These are phyloP conservation scores for Protomyctophum bolini DNA, from an alignment of 2,113 vertebrate species.

Conservation along the genomic window DNA sequence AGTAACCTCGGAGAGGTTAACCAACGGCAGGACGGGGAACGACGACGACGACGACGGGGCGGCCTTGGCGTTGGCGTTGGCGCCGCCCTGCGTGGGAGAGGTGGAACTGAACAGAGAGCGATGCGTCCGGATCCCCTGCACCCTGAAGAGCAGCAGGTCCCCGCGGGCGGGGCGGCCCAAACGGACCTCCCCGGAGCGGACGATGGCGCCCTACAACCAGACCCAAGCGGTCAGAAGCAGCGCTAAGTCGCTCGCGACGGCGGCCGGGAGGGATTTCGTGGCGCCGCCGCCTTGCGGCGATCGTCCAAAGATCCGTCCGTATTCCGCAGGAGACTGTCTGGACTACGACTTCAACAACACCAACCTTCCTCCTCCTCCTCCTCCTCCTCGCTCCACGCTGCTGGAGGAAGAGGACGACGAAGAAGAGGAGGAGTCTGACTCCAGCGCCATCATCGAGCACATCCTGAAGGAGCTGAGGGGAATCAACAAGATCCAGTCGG, in stretches of 20 bases:
- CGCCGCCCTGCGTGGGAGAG: slow-evolving; percentile 74
- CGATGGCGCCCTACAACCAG: slow-evolving; percentile 27
- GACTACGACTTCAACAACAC: slow-evolving; percentile 67
- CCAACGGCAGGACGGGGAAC: slow-evolving; percentile 59
- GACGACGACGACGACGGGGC: no score
- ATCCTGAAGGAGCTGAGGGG: slow-evolving; percentile 94
- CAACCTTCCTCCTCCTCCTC: slow-evolving; percentile 27
- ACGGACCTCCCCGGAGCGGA: slow-evolving; percentile 56
- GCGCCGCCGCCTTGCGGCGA: slow-evolving; percentile 46
- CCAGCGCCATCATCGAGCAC: slow-evolving; percentile 86
- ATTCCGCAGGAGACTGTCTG: slow-evolving; percentile 69
- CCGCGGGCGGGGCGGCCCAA: slow-evolving; percentile 43
- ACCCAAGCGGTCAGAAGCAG: slow-evolving; percentile 51
- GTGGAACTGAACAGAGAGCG: slow-evolving; percentile 82
- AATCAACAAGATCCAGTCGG: slow-evolving; percentile 95
- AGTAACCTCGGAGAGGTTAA: slow-evolving; percentile 57
- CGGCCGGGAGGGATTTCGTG: slow-evolving; percentile 23
- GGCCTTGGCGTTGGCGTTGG: slow-evolving; percentile 51
- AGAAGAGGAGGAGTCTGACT: slow-evolving; percentile 69
- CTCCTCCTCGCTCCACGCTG: slow-evolving; percentile 40
- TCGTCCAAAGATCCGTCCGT: slow-evolving; percentile 67
- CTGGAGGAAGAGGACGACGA: slow-evolving; percentile 72
- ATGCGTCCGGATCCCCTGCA: slow-evolving; percentile 79
- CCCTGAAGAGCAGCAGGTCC: slow-evolving; percentile 63
- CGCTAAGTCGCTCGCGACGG: slow-evolving; percentile 35